Percentiles rank a stretch among this genome's conserved stretches.
phyloP scores from a whole-genome alignment of 2,797 vertebrate genomes.

The Bucorvus abyssinicus region DNA sequence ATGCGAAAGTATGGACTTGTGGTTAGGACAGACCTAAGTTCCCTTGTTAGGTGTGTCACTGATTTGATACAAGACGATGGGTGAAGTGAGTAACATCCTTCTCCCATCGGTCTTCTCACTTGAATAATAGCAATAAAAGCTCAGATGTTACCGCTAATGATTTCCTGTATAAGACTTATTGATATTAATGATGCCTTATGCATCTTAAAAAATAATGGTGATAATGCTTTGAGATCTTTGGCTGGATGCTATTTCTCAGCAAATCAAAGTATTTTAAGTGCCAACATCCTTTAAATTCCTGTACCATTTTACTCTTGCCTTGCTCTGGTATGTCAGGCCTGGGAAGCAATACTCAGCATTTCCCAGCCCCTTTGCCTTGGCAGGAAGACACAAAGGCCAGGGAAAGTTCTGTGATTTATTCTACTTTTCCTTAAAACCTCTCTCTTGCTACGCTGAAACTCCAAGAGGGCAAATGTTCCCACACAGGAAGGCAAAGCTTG shows the following conservation, averaged over 20 bases:
- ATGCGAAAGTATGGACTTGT: rapidly evolving
- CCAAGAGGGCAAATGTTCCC: conserved; percentile 53
- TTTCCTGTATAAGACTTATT: neutral
- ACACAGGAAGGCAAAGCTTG: conserved; percentile 74
- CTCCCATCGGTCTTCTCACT: neutral
- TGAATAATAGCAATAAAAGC: neutral
- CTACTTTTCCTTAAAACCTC: conserved; percentile 37
- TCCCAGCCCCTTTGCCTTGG: neutral
- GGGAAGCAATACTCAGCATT: neutral
- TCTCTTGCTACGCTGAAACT: neutral
- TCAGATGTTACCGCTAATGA: neutral
- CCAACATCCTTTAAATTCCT: neutral
- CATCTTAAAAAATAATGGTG: neutral
- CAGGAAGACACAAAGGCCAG: conserved; percentile 2
- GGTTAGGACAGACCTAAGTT: neutral
- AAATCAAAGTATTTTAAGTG: neutral
- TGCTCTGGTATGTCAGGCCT: neutral
- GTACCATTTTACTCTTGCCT: neutral
- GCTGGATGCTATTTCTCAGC: neutral
- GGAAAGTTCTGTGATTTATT: conserved; percentile 45
- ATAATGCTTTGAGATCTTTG: neutral
- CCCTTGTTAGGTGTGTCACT: neutral
- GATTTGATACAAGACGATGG: neutral
- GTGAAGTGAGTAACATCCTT: neutral
- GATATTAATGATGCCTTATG: neutral